Evolutionary conservation across 2,113 vertebrate genomes (phyloP).

Genomic region (Bostrychus sinensis): DNA sequence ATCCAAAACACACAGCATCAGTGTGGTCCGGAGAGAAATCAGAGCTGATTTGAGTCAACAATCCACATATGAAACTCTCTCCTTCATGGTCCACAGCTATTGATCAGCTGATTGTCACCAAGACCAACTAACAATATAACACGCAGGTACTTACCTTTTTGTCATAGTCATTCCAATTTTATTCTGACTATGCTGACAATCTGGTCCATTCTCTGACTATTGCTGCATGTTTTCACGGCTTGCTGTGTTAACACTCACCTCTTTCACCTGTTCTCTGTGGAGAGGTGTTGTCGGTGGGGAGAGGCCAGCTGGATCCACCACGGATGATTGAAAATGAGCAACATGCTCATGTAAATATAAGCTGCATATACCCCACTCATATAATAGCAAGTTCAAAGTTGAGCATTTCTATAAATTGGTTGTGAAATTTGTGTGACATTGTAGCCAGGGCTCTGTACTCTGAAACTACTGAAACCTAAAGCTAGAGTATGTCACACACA

Average conservation of each 20-base stretch:
- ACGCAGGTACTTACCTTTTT: too few relatives aligned
- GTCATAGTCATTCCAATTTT: too few relatives aligned
- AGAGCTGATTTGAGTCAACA: slow-evolving; percentile 19
- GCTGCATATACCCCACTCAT: not conserved
- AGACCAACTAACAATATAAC: not conserved
- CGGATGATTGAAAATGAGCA: slow-evolving; percentile 22
- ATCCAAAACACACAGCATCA: slow-evolving; percentile 24
- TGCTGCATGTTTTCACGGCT: too few relatives aligned
- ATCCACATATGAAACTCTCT: slow-evolving; percentile 24
- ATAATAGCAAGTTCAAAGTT: slow-evolving; percentile 27
- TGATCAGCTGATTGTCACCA: not conserved
- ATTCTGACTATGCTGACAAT: too few relatives aligned
- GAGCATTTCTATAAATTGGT: slow-evolving; percentile 25
- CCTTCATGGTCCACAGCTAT: not conserved
- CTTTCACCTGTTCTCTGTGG: slow-evolving; percentile 17
- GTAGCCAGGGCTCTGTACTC: too few relatives aligned
- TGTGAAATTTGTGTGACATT: slow-evolving; percentile 14
- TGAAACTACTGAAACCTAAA: too few relatives aligned
- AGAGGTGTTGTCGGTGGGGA: slow-evolving; percentile 21
- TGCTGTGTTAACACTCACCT: slow-evolving; percentile 18
- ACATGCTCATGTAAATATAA: slow-evolving; percentile 31
- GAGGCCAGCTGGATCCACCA: slow-evolving; percentile 36
- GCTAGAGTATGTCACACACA: too few relatives aligned
- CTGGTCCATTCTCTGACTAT: too few relatives aligned
- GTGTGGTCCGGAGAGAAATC: slow-evolving; percentile 13